Evolutionary conservation across 2,113 vertebrate species (phyloP).

Genomic region (Neogale vison): DNA sequence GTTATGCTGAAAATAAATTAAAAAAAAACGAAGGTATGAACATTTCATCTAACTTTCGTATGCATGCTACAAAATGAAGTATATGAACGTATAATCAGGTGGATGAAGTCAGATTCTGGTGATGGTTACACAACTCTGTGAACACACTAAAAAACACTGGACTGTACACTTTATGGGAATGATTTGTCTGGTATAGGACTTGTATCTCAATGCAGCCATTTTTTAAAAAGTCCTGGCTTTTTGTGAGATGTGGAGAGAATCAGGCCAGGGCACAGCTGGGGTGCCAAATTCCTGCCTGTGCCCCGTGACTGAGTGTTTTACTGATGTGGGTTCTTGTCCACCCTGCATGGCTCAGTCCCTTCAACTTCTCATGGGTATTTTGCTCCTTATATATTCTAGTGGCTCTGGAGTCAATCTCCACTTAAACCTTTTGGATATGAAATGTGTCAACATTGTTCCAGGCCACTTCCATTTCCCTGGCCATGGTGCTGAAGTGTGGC

Average conservation of each 20-base stretch:
- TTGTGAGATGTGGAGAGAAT: not conserved
- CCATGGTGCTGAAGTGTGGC: not conserved
- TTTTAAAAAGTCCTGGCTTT: not conserved
- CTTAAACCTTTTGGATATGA: not conserved
- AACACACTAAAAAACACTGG: not conserved
- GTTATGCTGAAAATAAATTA: too few relatives aligned
- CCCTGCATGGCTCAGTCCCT: not conserved
- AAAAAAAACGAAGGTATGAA: rapidly evolving
- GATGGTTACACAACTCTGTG: not conserved
- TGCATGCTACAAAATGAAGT: rapidly evolving
- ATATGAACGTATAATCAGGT: not conserved
- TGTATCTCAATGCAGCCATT: not conserved
- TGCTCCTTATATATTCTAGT: not conserved
- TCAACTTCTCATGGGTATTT: not conserved
- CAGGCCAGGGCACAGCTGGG: rapidly evolving
- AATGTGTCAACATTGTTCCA: not conserved
- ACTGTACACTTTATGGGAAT: not conserved
- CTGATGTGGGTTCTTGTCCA: not conserved
- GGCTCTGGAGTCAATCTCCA: not conserved
- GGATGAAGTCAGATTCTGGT: not conserved
- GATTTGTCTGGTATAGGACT: not conserved
- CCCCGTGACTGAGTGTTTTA: not conserved
- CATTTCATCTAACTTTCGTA: not conserved
- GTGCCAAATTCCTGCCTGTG: not conserved
- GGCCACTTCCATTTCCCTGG: not conserved